Conservation (phyloP, 2,113 vertebrate genomes). For the Elephantulus edwardii region DNA sequence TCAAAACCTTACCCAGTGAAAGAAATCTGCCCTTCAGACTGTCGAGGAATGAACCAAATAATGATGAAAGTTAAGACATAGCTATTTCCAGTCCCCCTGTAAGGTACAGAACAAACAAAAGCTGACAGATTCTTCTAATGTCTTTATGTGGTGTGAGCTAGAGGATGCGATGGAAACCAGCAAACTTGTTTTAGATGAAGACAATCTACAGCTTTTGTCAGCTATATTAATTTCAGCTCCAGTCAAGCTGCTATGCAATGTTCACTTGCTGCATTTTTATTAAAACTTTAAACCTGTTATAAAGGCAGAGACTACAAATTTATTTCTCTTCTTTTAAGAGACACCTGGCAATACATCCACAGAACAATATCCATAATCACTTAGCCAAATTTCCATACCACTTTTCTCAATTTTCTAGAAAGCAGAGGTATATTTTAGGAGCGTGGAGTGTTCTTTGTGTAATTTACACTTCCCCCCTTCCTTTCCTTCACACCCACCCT, state of each 20-base stretch:
- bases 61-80: neutral
- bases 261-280: neutral
- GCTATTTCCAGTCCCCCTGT: no score
- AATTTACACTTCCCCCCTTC: neutral
- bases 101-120: neutral
- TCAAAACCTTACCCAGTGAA: neutral
- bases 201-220: neutral
- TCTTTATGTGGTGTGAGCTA: neutral
- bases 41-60: neutral
- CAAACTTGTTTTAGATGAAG: neutral
- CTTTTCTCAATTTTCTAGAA: constrained; percentile 11
- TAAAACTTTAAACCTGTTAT: neutral
- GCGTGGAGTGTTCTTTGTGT: neutral
- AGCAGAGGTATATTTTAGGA: neutral
- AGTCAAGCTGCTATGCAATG: neutral
- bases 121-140: neutral
- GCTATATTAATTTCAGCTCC: neutral
- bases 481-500: neutral
- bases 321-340: constrained; percentile 23
- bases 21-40: neutral
- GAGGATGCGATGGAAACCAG: neutral
- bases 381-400: constrained; percentile 18
- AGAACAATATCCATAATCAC: constrained; percentile 53
- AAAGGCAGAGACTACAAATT: constrained; percentile 30
- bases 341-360: constrained; percentile 44